phyloP scores from a whole-genome alignment of 2,113 vertebrate species.

The Podocnemis expansa region DNA sequence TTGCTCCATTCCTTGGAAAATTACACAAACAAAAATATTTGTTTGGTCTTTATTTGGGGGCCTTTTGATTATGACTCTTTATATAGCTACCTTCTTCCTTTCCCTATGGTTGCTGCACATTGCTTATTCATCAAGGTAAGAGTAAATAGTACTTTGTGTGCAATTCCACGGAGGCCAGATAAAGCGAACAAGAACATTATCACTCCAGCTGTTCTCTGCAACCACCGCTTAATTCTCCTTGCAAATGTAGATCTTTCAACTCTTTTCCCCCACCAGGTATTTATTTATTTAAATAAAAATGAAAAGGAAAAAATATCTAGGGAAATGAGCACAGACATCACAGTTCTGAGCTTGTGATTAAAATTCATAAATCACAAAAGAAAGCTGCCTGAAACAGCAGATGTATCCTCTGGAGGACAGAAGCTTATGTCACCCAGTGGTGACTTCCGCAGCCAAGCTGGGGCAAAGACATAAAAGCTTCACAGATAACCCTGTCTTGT shows the following conservation, averaged over 20 bases:
- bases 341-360: neutral
- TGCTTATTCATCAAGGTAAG: neutral
- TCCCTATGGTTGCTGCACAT: accelerated
- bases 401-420: accelerated
- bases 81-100: neutral
- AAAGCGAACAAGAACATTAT: neutral
- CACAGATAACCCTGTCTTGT: neutral
- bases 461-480: neutral
- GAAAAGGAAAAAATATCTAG: neutral
- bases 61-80: neutral
- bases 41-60: neutral
- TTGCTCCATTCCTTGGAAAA: neutral
- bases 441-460: neutral
- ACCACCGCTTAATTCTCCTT: neutral
- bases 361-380: neutral
- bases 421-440: neutral
- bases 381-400: neutral
- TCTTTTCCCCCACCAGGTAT: neutral
- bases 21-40: neutral
- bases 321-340: conserved; percentile 1
- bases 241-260: neutral
- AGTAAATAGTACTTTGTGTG: neutral
- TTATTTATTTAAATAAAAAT: neutral
- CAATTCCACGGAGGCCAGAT: neutral
- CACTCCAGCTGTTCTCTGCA: neutral